Conservation (phyloP, 1,140 invertebrate genomes). For the Holotrichia oblita region DNA sequence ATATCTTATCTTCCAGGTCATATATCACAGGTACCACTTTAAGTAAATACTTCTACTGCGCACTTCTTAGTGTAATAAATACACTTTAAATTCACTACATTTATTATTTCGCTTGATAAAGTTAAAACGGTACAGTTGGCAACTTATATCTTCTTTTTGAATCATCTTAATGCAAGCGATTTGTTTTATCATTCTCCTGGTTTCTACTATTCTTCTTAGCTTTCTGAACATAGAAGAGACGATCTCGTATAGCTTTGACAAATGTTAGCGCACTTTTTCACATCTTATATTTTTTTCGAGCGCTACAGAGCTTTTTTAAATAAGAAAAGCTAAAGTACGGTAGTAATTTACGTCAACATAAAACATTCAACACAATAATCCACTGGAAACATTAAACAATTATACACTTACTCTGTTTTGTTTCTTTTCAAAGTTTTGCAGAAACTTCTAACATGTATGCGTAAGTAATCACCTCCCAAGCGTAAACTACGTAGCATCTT, state of each 20-base stretch:
- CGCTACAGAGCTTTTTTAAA: no score
- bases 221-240: neutral
- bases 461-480: no score
- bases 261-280: neutral
- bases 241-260: neutral
- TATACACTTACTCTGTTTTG: no score
- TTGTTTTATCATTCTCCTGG: neutral
- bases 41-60: neutral
- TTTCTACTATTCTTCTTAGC: neutral
- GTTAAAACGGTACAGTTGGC: neutral
- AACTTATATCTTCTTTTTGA: neutral
- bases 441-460: no score
- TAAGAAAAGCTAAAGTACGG: no score
- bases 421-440: no score
- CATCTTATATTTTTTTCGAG: neutral
- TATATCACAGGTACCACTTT: conserved; percentile 15
- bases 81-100: conserved; percentile 5
- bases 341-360: no score
- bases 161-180: conserved; percentile 24
- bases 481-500: no score
- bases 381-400: no score
- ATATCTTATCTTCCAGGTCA: neutral
- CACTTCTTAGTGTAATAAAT: neutral
- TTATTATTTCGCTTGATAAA: conserved; percentile 29
- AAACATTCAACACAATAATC: no score